Conservation (phyloP, 1,140 invertebrate genomes). For the Neelides sp. region DNA sequence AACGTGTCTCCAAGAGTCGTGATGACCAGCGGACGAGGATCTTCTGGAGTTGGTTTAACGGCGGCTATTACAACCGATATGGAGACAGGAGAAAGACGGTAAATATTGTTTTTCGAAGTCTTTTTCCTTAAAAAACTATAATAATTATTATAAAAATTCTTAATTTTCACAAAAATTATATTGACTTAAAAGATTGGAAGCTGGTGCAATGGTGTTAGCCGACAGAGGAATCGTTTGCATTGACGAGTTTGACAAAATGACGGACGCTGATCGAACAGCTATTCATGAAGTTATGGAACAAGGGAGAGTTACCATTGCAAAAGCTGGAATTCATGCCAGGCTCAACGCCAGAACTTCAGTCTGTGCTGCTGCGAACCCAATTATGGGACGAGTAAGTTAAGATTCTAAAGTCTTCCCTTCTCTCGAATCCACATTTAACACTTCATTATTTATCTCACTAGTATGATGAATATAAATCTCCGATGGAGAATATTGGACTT, state of each 20-base stretch:
- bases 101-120: constrained; percentile 5
- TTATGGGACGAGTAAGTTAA: constrained; percentile 75
- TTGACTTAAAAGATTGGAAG: constrained; percentile 59
- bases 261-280: constrained; percentile 96
- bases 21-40: constrained; percentile 89
- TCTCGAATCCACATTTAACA: neutral
- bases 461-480: constrained; percentile 98
- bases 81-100: constrained; percentile 74
- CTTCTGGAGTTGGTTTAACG: constrained; percentile 93
- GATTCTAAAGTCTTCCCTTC: neutral
- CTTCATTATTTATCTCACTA: constrained; percentile 38
- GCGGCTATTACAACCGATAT: constrained; percentile 93
- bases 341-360: constrained; percentile 97
- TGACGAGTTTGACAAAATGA: constrained; percentile 99
- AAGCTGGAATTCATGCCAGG: constrained; percentile 96
- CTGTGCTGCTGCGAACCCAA: constrained; percentile 97
- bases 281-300: constrained; percentile 99
- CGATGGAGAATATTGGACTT: constrained; percentile 98
- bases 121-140: constrained; percentile 8
- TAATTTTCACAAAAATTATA: constrained; percentile 3
- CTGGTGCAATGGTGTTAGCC: constrained; percentile 98
- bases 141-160: neutral
- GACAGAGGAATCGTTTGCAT: constrained; percentile 97
- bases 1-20: constrained; percentile 88
- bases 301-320: constrained; percentile 88